phyloP scores from a whole-genome alignment of 1,140 invertebrate genomes.

The Bursaphelenchus mucronatus region DNA sequence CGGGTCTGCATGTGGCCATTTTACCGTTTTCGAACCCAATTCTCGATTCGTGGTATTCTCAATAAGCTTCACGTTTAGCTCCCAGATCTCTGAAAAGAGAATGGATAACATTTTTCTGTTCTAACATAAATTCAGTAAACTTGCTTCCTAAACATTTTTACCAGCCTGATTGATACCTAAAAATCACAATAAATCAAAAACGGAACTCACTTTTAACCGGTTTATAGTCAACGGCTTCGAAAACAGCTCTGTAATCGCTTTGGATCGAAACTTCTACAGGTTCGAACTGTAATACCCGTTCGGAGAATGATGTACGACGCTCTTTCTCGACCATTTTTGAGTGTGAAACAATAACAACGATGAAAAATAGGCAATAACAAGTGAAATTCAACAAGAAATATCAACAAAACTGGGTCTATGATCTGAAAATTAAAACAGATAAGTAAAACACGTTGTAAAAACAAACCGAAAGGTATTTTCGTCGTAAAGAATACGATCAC shows the following conservation, averaged over 20 bases:
- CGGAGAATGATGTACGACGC: constrained; percentile 3
- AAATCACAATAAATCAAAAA: constrained; percentile 10
- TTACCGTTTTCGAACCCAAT: not conserved
- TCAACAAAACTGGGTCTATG: too few species aligned
- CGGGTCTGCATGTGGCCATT: constrained; percentile 12
- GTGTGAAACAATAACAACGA: not conserved
- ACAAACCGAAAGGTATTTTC: too few species aligned
- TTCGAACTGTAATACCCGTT: not conserved
- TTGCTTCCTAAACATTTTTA: too few species aligned
- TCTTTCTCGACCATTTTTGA: constrained; percentile 1
- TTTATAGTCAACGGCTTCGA: not conserved
- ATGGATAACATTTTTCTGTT: too few species aligned
- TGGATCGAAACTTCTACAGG: constrained; percentile 7
- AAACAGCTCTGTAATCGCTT: not conserved
- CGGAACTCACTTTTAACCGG: constrained; percentile 11
- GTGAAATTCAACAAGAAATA: constrained; percentile 3
- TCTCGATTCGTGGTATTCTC: not conserved
- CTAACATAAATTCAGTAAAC: too few species aligned
- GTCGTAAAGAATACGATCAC: too few species aligned
- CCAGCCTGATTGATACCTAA: not conserved
- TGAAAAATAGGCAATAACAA: not conserved
- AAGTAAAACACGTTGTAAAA: too few species aligned
- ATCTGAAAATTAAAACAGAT: too few species aligned
- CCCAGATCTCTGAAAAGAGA: constrained; percentile 8
- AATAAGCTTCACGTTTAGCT: constrained; percentile 1